Conservation (phyloP, 1,140 invertebrate species). For the Micrasema minimum region DNA sequence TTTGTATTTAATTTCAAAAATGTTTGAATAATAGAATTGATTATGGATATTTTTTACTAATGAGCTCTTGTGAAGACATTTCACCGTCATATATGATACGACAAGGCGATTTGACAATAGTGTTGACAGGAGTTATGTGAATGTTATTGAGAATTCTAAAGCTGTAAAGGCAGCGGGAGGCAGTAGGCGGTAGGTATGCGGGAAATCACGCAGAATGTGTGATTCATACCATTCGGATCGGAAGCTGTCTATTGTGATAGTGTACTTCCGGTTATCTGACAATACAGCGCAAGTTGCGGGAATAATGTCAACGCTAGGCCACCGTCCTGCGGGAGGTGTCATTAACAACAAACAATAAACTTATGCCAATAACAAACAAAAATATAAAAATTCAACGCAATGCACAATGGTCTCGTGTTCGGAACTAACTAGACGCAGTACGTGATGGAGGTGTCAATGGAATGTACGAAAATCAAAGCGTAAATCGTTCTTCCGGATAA, state of each 20-base stretch:
- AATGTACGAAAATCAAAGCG: neutral
- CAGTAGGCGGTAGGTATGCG: too few species aligned
- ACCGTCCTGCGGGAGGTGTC: slow-evolving; percentile 2
- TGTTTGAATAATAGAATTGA: too few species aligned
- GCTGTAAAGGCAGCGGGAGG: too few species aligned
- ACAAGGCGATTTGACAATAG: too few species aligned
- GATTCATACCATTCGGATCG: slow-evolving; percentile 30
- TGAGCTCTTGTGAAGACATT: too few species aligned
- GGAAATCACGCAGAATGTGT: slow-evolving; percentile 1
- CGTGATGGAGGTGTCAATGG: neutral
- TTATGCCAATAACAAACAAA: slow-evolving; percentile 13
- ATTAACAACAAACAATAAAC: slow-evolving; percentile 24
- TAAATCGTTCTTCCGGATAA: too few species aligned
- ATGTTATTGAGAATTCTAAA: too few species aligned
- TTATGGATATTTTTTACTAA: too few species aligned
- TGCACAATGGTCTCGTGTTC: neutral
- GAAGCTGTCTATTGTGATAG: slow-evolving; percentile 21
- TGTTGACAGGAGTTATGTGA: too few species aligned
- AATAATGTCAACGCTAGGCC: neutral
- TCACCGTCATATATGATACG: too few species aligned
- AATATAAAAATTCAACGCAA: neutral
- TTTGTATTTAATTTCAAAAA: too few species aligned
- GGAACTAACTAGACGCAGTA: neutral
- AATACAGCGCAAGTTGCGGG: neutral
- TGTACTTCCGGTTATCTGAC: slow-evolving; percentile 18